These are phyloP conservation scores for Zonitis immaculata DNA, from an alignment of 2,888 invertebrate species.

Conservation along the genomic window DNA sequence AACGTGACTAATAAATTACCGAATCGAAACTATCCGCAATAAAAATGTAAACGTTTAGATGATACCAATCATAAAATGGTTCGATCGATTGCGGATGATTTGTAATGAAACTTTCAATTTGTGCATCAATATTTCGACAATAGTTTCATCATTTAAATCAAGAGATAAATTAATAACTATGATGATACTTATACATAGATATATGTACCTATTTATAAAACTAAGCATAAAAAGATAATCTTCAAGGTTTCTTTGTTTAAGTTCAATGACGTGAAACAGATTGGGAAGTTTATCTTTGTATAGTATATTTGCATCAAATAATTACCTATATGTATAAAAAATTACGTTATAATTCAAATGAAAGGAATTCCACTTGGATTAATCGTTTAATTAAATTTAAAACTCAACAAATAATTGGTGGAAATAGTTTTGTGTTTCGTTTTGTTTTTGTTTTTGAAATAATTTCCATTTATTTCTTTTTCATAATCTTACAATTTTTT, in stretches of 20 bases:
- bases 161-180: background rate
- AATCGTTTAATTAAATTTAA: background rate
- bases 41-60: background rate
- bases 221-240: background rate
- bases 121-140: background rate
- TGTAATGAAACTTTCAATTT: background rate
- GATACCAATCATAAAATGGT: background rate
- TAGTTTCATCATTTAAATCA: background rate
- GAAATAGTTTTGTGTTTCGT: no score
- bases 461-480: no score
- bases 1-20: slow-evolving; percentile 16
- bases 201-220: no score
- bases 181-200: no score
- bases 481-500: no score
- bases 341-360: background rate
- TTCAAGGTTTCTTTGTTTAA: slow-evolving; percentile 8
- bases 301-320: slow-evolving; percentile 7
- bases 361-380: background rate
- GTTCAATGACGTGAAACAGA: slow-evolving; percentile 6
- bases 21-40: background rate
- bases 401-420: no score
- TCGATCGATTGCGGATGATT: background rate
- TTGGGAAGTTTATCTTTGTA: slow-evolving; percentile 3
- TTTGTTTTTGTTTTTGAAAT: no score
- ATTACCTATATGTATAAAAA: background rate